Conservation (phyloP, 2,888 invertebrate species). For the Neocrepidodera transversa region DNA sequence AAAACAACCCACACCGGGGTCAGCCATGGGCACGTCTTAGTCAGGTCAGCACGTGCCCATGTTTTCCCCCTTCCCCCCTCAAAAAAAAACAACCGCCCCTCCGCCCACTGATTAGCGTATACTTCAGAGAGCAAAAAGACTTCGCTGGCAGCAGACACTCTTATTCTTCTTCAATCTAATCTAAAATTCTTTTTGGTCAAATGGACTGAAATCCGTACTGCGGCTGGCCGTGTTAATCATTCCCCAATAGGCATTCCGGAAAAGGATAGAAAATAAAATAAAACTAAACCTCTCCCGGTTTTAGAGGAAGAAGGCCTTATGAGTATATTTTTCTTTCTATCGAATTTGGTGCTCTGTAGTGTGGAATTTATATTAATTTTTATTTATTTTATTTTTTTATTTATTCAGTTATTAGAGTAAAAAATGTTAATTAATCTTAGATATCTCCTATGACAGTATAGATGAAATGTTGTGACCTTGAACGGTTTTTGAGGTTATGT, state of each 20-base stretch:
- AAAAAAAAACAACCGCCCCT: too few relatives aligned
- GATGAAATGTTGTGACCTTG: too few relatives aligned
- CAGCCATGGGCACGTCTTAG: constrained; percentile 52
- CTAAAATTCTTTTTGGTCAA: constrained; percentile 23
- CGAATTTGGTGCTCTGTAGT: constrained; percentile 53
- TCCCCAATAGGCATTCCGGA: constrained; percentile 49
- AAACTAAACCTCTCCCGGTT: constrained; percentile 39
- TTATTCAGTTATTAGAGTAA: constrained; percentile 44
- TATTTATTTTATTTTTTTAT: constrained; percentile 11
- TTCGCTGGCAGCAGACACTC: constrained; percentile 54
- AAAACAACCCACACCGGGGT: constrained; percentile 37
- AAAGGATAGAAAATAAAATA: too few relatives aligned
- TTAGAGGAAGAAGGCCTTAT: constrained; percentile 49
- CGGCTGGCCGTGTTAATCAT: constrained; percentile 55
- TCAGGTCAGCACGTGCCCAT: constrained; percentile 57
- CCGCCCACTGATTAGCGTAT: constrained; percentile 55
- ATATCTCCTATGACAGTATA: too few relatives aligned
- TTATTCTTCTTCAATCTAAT: constrained; percentile 18
- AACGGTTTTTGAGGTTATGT: too few relatives aligned
- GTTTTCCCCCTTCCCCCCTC: constrained; percentile 31
- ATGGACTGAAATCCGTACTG: constrained; percentile 46
- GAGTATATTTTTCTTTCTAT: constrained; percentile 36
- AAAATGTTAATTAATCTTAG: constrained; percentile 47
- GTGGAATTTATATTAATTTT: too few relatives aligned
- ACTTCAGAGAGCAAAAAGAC: constrained; percentile 62